phyloP scores from a whole-genome alignment of 2,113 vertebrate genomes.

The Chaetodon auriga region DNA sequence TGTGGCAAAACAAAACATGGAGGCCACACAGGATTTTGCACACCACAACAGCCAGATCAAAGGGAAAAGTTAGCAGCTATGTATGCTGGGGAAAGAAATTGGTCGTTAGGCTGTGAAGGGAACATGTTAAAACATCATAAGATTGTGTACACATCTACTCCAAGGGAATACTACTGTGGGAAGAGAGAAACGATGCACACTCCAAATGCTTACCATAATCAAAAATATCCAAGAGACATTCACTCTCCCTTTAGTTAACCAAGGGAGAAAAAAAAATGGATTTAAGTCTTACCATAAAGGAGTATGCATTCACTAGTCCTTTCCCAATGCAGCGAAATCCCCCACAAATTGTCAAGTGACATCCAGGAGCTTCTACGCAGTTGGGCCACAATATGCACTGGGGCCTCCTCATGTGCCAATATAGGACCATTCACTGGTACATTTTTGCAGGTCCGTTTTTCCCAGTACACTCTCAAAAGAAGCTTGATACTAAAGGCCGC shows the following conservation, averaged over 20 bases:
- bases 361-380: constrained; percentile 99
- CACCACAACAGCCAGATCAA: constrained; percentile 99
- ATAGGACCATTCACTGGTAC: constrained; percentile 92
- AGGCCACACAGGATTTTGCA: constrained; percentile 95
- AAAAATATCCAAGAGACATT: constrained; percentile 75
- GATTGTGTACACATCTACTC: constrained; percentile 73
- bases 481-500: constrained; percentile 94
- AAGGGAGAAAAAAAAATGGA: constrained; percentile 83
- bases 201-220: constrained; percentile 83
- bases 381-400: constrained; percentile 97
- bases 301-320: constrained; percentile 96
- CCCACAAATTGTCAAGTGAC: constrained; percentile 99
- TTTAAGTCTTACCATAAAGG: constrained; percentile 90
- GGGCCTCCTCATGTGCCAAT: constrained; percentile 96
- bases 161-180: constrained; percentile 92
- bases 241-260: constrained; percentile 79
- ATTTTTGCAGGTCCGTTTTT: constrained; percentile 88
- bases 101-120: constrained; percentile 86
- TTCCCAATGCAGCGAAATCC: constrained; percentile 94
- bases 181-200: constrained; percentile 91
- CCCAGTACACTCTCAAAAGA: constrained; percentile 92
- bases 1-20: constrained; percentile 99
- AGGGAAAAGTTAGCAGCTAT: constrained; percentile 93
- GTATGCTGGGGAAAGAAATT: constrained; percentile 70
- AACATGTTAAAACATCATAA: constrained; percentile 86